Base-by-base conservation (phyloP, 35 echinoderm and acorn worm genomes). In the Diadema setosum region DNA sequence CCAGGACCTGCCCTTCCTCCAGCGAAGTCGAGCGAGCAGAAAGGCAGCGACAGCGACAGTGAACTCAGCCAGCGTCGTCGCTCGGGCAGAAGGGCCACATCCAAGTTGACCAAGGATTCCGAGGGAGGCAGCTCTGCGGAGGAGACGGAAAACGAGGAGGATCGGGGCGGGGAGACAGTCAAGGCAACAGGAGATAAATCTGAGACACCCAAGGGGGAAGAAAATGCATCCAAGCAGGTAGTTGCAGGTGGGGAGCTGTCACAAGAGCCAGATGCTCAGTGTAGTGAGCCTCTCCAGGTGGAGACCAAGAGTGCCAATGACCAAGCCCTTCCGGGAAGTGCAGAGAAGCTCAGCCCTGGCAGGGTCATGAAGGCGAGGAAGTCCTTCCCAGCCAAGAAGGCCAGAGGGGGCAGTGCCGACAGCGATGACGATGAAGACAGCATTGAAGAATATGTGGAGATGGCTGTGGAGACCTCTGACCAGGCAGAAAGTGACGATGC, bases 391-490 rank as follows among this genome's bases (percentile, higher is more conserved):
- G 29, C 73, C 0, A 78, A 78, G 37, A 78, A 78, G 21, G 73
- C 73, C 0, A 44, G 73, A 78, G 73, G 73, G 44, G 20, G 24
- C n/a, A 78, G 73, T 44, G 73, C 40, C 1, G 36, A 78, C 6
- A 41, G 44, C 44, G 73, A 78, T 44, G 58, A 63, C 37, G 63
- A 67, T 67, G 73, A 78, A 78, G 73, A 78, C 39, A 78, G 73
- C 23, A 78, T 78, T 15, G 34, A 42, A 20, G 73, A 78, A 36
- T 78, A 78, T 44, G 73, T 78, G 3, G 73, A 42, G 17, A 26
- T 73, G 20, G 9, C 5, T 18, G 3, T 17, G 3, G 67, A 73
- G 3, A 4, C 18, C 7, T 44, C 35, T 42, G 73, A 78, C 37
- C 40, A 17, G 25, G 40, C 33, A 17, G 35, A 78, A 41, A 78